Evolutionary conservation across 2,113 vertebrate genomes (phyloP).

Genomic region (Lutjanus erythropterus): DNA sequence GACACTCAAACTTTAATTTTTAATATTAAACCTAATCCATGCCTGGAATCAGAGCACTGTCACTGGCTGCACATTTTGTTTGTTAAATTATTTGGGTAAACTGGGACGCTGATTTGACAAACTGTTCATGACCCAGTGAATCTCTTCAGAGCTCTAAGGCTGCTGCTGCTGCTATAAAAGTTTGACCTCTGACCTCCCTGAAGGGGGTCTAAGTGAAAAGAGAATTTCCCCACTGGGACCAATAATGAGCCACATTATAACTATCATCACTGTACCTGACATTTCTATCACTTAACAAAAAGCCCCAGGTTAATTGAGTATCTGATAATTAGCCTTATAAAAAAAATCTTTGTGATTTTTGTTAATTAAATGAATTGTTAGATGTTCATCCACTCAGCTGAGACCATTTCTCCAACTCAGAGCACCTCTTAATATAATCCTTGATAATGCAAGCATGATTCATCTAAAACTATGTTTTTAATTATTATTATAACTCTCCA

Average conservation of each 20-base stretch:
- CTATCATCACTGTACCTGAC: constrained; percentile 58
- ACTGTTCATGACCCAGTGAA: constrained; percentile 1
- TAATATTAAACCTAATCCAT: neutral
- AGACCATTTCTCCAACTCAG: neutral
- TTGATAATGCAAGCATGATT: neutral
- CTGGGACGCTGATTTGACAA: neutral
- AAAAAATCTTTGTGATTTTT: neutral
- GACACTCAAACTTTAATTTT: neutral
- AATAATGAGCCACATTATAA: constrained; percentile 72
- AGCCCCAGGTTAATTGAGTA: neutral
- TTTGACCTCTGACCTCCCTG: constrained; percentile 78
- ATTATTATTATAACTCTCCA: too few species aligned
- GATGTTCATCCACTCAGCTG: neutral
- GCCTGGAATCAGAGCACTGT: neutral
- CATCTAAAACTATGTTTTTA: neutral
- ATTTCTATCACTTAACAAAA: constrained; percentile 24
- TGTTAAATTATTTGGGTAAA: neutral
- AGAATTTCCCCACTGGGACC: constrained; percentile 74
- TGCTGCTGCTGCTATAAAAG: constrained; percentile 64
- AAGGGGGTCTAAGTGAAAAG: constrained; percentile 70
- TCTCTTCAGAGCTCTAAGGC: constrained; percentile 32
- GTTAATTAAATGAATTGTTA: neutral
- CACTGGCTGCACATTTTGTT: neutral
- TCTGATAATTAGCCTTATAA: neutral
- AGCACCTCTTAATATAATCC: neutral